Conservation (phyloP, 2,113 vertebrate genomes). For the Phoenicopterus ruber region DNA sequence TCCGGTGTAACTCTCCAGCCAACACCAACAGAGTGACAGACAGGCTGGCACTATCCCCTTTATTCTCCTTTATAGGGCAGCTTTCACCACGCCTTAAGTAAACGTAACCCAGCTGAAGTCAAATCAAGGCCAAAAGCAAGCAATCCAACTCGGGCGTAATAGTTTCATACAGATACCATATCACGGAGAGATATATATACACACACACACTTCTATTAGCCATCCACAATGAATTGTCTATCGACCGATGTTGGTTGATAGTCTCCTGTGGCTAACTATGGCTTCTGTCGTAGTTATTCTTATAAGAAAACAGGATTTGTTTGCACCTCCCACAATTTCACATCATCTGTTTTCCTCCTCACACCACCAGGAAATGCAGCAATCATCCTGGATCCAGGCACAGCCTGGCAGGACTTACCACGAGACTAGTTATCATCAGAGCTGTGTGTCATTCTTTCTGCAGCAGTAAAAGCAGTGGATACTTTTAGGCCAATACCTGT, state of each 20-base stretch:
- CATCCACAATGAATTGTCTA: neutral
- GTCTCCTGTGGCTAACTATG: neutral
- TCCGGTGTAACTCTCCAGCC: neutral
- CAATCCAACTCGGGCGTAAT: neutral
- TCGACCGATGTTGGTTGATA: rapidly evolving
- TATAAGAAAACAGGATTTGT: neutral
- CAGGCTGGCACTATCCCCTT: neutral
- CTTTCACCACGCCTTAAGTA: constrained; percentile 40
- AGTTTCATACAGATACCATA: neutral
- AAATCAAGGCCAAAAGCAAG: neutral
- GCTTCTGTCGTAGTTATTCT: neutral
- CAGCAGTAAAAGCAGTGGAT: neutral
- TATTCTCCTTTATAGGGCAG: neutral
- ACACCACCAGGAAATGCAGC: neutral
- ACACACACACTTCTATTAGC: neutral
- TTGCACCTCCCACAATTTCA: neutral
- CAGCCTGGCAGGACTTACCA: neutral
- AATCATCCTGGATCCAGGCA: neutral
- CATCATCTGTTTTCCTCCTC: neutral
- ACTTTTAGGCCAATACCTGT: neutral
- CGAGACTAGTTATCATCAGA: neutral
- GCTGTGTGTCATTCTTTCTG: neutral
- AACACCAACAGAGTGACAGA: neutral
- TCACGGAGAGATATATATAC: rapidly evolving
- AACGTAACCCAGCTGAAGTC: neutral